phyloP scores from a whole-genome alignment of 2,888 invertebrate genomes.

The Pantelozetes paolii region DNA sequence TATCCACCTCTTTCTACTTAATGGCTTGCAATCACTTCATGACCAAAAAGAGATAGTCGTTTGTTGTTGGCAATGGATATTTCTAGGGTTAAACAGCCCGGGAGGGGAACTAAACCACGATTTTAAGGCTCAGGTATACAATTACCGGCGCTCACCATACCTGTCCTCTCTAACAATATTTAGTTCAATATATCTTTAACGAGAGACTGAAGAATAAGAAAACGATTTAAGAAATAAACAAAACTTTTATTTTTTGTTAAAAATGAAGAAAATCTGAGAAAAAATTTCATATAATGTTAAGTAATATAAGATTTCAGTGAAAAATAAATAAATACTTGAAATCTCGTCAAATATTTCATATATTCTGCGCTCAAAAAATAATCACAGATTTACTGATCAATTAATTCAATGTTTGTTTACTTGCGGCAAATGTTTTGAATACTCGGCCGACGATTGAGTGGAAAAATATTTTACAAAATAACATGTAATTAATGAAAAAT shows the following conservation, averaged over 20 bases:
- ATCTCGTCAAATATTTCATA: too few species aligned
- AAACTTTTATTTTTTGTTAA: too few species aligned
- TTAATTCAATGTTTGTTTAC: not conserved
- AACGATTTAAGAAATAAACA: not conserved
- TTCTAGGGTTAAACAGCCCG: not conserved
- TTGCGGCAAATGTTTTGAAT: not conserved
- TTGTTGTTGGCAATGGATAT: not conserved
- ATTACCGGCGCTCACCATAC: not conserved
- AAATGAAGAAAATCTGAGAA: not conserved
- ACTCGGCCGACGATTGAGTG: not conserved
- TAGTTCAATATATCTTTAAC: not conserved
- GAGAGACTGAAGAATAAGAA: not conserved
- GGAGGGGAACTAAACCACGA: constrained; percentile 1
- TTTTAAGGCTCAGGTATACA: not conserved
- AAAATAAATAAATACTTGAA: not conserved
- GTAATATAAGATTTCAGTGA: not conserved
- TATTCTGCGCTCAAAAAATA: too few species aligned
- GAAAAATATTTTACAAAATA: not conserved
- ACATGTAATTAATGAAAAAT: constrained; percentile 6
- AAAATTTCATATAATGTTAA: not conserved
- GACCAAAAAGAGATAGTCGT: constrained; percentile 4
- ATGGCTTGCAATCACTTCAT: not conserved
- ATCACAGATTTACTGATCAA: not conserved
- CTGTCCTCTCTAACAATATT: not conserved
- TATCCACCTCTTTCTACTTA: not conserved